Evolutionary conservation across 92 coral and sea anemone species (phyloP), one percentile per base, ranked within the genome.

Genomic region (Micromussa lordhowensis): DNA sequence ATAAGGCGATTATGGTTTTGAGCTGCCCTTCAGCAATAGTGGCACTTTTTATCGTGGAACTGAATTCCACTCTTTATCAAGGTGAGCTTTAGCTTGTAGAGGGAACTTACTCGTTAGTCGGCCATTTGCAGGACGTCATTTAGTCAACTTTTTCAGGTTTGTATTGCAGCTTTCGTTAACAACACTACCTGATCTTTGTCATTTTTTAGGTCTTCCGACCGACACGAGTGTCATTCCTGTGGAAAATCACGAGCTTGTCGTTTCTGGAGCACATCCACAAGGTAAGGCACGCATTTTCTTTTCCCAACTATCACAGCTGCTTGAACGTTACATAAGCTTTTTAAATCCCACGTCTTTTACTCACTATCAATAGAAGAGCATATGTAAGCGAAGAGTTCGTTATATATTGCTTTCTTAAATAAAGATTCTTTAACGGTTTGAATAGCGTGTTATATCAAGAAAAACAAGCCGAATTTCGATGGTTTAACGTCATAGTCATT

Each of bases 41-140:
- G 28, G 38, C 68, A 51, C 86, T 71, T 30, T 68, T 71, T 71
- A 58, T 83, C 10, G 71, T 83, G 86, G 86, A 70, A 55, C 14
- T 83, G 30, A 83, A 72, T 36, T 83, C 64, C 26, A 82, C 85
- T 26, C 61, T 82, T 82, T 21, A 83, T 49, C 68, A 70, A 51
- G 86, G 86, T 83, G 71, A 53, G 85, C 36, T 6, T 6, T 3
- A 15, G 68, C 32, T 79, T 79, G 58, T 7, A 80, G 21, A 8
- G 28, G n/a, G n/a, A n/a, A n/a, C 13, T n/a, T n/a, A n/a, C 17
- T 66, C 34, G 4, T 66, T 12, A 1, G 71, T 21, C 71, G 71
- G 34, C 71, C 71, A 66, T 66, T 66, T 66, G 69, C 6, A 24
- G 17, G 26, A 55, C 61, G 61, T 4, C 51, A 44, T 44, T 44